Base-by-base conservation (phyloP, 2,113 vertebrate species). In the Struthidea cinerea region DNA sequence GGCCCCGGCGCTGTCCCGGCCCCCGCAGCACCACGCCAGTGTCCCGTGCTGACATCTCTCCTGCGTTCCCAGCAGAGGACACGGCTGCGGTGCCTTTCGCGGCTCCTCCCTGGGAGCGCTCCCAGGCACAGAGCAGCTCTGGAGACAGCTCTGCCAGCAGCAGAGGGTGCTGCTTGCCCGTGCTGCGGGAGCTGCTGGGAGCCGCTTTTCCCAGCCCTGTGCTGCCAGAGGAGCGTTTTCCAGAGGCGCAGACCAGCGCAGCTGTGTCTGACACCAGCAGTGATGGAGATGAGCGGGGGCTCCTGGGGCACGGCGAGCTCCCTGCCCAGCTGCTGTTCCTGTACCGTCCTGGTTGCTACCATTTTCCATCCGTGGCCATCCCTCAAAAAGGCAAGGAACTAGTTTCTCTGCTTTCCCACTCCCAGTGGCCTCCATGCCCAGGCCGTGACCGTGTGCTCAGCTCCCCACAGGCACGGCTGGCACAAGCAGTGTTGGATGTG, bases 111-210 rank as follows among this genome's bases (percentile, higher is more conserved):
- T 6, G 67, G 56, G 3, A 73, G 59, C 2, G 0, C 49, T 17
- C 4, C 47, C 9, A 4, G 4, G 11, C 3, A 1, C 4, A 2
- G 35, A 47, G 42, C 61, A 11, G 80, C 73, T 77, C 30, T 0
- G 49, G 50, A 61, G 41, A 2, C 42, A 4, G 26, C 56, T 6
- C 4, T 8, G 57, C 67, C 89, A 16, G 95, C 96, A 93, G 93
- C 94, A 97, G 96, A 92, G 96, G 96, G 94, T 78, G 96, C 95
- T 96, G 93, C 93, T 52, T 4, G 30, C 93, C 44, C 83, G 44
- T 1, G 20, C 87, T 91, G 67, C 26, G 1, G 49, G 15, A 79
- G 71, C 57, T 24, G 80, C 19, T 0, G 6, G 37, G 13, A 53
- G 15, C 13, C 3, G 8, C 85, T 42, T 17, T 9, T 30, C 44